These are phyloP conservation scores for Anhinga anhinga DNA, from an alignment of 2,113 vertebrate genomes.

Conservation along the genomic window DNA sequence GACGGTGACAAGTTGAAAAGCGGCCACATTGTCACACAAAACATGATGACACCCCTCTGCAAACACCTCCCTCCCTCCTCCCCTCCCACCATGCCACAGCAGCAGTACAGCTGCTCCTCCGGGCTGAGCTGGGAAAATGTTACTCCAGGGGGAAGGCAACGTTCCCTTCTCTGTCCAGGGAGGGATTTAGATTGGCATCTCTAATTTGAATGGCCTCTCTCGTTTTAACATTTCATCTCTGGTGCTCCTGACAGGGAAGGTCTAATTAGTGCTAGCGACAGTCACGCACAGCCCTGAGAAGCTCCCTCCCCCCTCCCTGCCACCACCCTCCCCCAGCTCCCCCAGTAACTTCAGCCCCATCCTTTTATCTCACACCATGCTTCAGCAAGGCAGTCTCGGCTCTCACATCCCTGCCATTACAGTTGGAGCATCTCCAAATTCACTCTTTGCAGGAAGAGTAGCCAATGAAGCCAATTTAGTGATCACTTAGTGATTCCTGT, in stretches of 20 bases:
- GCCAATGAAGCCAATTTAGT: background rate
- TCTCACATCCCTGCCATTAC: background rate
- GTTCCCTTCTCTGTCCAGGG: background rate
- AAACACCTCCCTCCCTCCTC: constrained; percentile 6
- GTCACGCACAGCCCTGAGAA: constrained; percentile 18
- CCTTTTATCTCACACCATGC: constrained; percentile 23
- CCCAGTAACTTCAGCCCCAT: background rate
- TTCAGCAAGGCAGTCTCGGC: background rate
- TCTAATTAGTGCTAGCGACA: constrained; percentile 58
- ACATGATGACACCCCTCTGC: constrained; percentile 6
- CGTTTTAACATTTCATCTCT: constrained; percentile 54
- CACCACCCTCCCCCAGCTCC: background rate
- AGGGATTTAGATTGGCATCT: constrained; percentile 60
- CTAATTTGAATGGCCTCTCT: constrained; percentile 64
- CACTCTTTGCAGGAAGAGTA: background rate
- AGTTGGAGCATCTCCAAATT: constrained; percentile 3
- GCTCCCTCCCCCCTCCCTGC: background rate
- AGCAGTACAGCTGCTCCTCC: constrained; percentile 47
- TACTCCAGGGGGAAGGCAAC: constrained; percentile 41
- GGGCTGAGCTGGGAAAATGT: constrained; percentile 24
- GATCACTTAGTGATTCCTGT: rapidly evolving
- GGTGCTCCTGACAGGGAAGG: constrained; percentile 53
- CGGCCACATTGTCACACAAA: constrained; percentile 45
- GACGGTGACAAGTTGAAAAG: constrained; percentile 52
- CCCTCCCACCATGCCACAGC: constrained; percentile 39